phyloP scores from a whole-genome alignment of 2,797 vertebrate species.

The Chiroxiphia lanceolata region DNA sequence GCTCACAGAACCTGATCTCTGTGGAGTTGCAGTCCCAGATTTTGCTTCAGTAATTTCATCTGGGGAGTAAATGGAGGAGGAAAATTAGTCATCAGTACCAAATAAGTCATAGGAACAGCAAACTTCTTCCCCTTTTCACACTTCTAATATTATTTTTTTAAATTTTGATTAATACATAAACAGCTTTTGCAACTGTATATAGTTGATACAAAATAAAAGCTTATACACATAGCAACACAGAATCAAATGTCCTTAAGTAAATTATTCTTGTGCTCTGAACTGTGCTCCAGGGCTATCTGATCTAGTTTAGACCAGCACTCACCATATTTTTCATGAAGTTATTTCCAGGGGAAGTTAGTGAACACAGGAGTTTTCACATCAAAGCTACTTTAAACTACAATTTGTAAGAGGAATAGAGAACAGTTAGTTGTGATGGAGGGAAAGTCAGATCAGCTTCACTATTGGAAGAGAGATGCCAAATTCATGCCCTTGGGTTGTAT shows the following conservation, averaged over 20 bases:
- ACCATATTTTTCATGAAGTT: background rate
- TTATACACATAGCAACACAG: background rate
- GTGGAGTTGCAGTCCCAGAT: constrained; percentile 91
- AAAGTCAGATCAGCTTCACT: background rate
- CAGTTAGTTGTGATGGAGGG: background rate
- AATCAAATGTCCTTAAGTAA: background rate
- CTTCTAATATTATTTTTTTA: background rate
- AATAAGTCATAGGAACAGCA: background rate
- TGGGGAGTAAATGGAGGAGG: constrained; percentile 28
- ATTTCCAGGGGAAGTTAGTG: background rate
- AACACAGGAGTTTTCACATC: background rate
- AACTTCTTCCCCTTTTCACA: background rate
- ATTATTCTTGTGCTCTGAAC: background rate
- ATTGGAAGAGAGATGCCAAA: background rate
- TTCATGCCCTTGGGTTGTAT: background rate
- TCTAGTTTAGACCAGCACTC: background rate
- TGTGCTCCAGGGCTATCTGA: background rate
- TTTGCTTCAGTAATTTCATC: constrained; percentile 94
- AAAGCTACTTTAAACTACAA: background rate
- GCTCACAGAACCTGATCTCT: constrained; percentile 90
- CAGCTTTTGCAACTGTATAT: background rate
- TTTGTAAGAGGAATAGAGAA: background rate
- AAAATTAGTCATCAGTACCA: background rate
- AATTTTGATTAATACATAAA: background rate
- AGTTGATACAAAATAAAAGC: background rate